phyloP scores from a whole-genome alignment of 2,797 vertebrate genomes.

The Anomalospiza imberbis region DNA sequence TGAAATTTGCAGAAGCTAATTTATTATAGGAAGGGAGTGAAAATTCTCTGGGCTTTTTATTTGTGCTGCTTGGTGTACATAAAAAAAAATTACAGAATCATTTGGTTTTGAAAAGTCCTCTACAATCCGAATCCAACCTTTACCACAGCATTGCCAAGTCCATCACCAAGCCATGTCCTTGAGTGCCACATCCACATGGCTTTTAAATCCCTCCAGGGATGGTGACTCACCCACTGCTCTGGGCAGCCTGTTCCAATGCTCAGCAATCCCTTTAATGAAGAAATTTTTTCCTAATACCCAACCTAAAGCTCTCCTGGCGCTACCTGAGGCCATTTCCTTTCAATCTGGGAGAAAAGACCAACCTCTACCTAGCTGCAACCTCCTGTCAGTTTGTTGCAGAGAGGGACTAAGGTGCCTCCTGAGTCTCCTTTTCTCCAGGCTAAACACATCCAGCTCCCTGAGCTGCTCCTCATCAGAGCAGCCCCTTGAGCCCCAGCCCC shows the following conservation, averaged over 20 bases:
- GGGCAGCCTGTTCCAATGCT: not conserved
- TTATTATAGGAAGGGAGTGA: not conserved
- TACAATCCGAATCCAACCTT: not conserved
- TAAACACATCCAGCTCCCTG: not conserved
- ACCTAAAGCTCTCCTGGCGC: not conserved
- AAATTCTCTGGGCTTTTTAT: not conserved
- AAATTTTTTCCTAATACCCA: not conserved
- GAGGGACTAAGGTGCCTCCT: too few relatives aligned
- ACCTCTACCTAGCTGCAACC: not conserved
- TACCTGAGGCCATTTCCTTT: not conserved
- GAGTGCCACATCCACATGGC: not conserved
- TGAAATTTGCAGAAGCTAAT: not conserved
- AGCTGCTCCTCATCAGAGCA: not conserved
- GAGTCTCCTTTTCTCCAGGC: not conserved
- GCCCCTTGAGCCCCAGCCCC: not conserved
- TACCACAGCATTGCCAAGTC: not conserved
- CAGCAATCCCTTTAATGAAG: not conserved
- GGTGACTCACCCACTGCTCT: not conserved
- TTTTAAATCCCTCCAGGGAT: not conserved
- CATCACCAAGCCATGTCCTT: not conserved
- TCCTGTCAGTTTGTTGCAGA: not conserved
- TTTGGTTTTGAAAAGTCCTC: not conserved
- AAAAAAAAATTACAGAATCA: not conserved
- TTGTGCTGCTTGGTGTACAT: fast-evolving
- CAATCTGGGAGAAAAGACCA: not conserved